phyloP scores from a whole-genome alignment of 1,140 invertebrate species.

The Teleogryllus occipitalis region DNA sequence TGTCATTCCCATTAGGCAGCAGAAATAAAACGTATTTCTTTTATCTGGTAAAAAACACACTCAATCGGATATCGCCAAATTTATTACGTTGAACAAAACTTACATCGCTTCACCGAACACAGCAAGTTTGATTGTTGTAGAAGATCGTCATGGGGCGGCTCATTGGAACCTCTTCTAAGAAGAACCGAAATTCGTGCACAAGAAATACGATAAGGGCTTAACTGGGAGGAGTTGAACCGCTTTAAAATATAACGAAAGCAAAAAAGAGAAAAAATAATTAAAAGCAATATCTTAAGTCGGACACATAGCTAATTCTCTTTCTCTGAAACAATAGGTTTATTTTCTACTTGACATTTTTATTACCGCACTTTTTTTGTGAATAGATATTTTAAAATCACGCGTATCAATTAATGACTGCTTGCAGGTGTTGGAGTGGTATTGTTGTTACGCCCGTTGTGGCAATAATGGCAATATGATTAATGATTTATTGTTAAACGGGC shows the following conservation, averaged over 20 bases:
- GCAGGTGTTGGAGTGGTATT: neutral
- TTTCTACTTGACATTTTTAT: constrained; percentile 2
- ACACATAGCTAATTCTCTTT: neutral
- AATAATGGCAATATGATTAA: constrained; percentile 2
- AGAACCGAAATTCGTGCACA: neutral
- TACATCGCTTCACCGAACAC: no score
- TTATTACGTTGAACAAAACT: no score
- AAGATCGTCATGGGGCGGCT: no score
- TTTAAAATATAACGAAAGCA: neutral
- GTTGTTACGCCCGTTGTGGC: neutral
- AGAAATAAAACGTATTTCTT: no score
- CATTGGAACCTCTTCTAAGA: no score
- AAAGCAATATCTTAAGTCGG: neutral
- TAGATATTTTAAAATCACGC: constrained; percentile 1
- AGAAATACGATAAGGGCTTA: neutral
- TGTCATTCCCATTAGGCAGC: no score
- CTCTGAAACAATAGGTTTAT: neutral
- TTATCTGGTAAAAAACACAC: no score
- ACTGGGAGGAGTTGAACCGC: neutral
- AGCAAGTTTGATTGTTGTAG: no score
- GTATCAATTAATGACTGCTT: neutral
- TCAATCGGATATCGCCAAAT: no score
- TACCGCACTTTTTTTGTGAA: neutral
- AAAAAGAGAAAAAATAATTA: neutral
- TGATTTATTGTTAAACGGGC: neutral